Base-by-base conservation (phyloP, 2,888 invertebrate species). In the Dugesia japonica region DNA sequence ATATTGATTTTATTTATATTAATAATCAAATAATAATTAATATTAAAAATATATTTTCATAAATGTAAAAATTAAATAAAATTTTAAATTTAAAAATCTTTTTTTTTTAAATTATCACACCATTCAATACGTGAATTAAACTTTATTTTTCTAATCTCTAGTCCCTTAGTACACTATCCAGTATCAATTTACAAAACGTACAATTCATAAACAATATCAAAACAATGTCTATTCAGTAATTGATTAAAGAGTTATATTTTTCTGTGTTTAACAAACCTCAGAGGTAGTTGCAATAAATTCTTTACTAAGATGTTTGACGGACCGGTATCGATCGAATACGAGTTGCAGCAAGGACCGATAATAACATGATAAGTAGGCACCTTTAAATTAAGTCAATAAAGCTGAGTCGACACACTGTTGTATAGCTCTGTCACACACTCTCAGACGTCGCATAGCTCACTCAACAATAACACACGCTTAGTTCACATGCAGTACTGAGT, bases 271-370 rank as follows among this genome's bases (percentile, higher is more conserved):
- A 13, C 9, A 17, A 38, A 17, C 17, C 38, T 13, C 38, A 38
- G 38, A 38, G 38, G 38, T 38, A 38, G 38, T 17, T 13, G 17
- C 17, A 38, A 38, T 38, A 7, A 56, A 56, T 56, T 56, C 56
- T n/a, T 56, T 56, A 13, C 9, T n/a, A 56, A 56, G 56, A 56
- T 56, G 56, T 56, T 56, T 56, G 56, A 56, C 56, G 56, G 56
- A 56, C 56, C 56, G 56, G 56, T 56, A 56, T 56, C 56, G 56
- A 56, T 56, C 56, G 56, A 56, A 56, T n/a, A n/a, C 56, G n/a
- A 56, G 56, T 56, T 56, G 4, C 56, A 13, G 56, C 56, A 56
- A 56, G 56, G 23, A 56, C 56, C 56, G 56, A 56, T 56, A 56
- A 56, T 56, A 56, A 56, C 56, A 56, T 56, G 56, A 56, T 56